Evolutionary conservation across 2,113 vertebrate genomes (phyloP).

Genomic region (Corythoichthys haematopterus): DNA sequence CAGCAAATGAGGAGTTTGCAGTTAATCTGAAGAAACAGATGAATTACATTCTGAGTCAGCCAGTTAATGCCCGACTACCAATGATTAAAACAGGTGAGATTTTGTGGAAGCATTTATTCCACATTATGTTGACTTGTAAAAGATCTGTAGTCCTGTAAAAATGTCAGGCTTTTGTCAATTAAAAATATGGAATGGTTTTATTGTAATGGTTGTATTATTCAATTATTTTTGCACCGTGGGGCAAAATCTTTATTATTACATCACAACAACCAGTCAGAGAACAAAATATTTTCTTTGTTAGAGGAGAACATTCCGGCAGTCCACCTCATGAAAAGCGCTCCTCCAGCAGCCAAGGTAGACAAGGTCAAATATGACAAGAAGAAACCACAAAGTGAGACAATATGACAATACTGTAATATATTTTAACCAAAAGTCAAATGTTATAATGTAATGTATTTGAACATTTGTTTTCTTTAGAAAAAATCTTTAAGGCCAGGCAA

Average conservation of each 20-base stretch:
- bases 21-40: conserved; percentile 53
- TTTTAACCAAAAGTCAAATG: not conserved
- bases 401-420: not conserved
- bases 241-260: not conserved
- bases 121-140: not conserved
- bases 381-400: not conserved
- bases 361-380: not conserved
- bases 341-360: not conserved
- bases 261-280: not conserved
- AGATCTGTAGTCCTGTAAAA: not conserved
- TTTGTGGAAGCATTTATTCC: not conserved
- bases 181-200: not conserved
- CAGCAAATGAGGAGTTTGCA: conserved; percentile 29
- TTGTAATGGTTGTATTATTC: not conserved
- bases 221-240: not conserved
- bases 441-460: not conserved
- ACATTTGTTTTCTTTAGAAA: conserved; percentile 9
- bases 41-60: conserved; percentile 43
- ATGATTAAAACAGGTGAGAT: conserved; percentile 43
- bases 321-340: not conserved
- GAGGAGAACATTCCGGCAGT: not conserved
- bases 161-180: not conserved
- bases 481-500: not conserved
- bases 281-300: not conserved
- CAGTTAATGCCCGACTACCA: conserved; percentile 47